Percentiles rank a stretch among this genome's conserved stretches.
Conservation (phyloP, 2,888 invertebrate genomes). For the Rambutsinella grinnellia region DNA sequence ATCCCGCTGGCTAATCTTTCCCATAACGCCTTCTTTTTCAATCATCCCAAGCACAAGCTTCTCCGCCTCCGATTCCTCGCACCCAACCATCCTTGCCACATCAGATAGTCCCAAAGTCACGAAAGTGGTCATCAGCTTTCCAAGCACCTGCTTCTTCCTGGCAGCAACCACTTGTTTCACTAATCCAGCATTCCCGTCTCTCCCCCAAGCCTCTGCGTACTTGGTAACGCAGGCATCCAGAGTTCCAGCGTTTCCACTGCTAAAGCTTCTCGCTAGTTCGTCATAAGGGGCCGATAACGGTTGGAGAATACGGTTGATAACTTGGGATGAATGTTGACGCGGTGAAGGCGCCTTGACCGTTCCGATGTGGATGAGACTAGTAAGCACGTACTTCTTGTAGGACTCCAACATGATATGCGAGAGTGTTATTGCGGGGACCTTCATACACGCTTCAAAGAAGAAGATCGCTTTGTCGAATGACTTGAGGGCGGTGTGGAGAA, state of each 20-base stretch:
- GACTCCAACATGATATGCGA: constrained; percentile 98
- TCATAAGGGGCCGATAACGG: constrained; percentile 77
- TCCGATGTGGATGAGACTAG: constrained; percentile 91
- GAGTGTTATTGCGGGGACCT: constrained; percentile 93
- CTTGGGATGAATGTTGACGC: constrained; percentile 57
- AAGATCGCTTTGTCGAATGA: constrained; percentile 93
- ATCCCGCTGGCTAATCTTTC: constrained; percentile 96
- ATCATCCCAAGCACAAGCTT: constrained; percentile 96
- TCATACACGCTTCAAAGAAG: constrained; percentile 95
- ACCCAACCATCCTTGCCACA: constrained; percentile 82
- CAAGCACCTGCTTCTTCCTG: constrained; percentile 96
- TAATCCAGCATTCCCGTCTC: constrained; percentile 74
- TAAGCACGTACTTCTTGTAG: constrained; percentile 95
- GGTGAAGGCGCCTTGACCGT: constrained; percentile 78
- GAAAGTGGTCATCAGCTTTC: constrained; percentile 94
- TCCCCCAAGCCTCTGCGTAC: constrained; percentile 77
- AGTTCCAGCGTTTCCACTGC: constrained; percentile 76
- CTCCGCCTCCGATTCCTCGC: constrained; percentile 91
- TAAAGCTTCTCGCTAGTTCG: constrained; percentile 87
- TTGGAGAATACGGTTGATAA: constrained; percentile 60
- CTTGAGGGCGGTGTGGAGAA: constrained; percentile 95
- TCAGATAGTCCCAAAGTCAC: constrained; percentile 89
- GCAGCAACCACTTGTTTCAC: constrained; percentile 85
- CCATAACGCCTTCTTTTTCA: constrained; percentile 96
- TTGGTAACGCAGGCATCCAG: constrained; percentile 75